phyloP scores from a whole-genome alignment of 2,113 vertebrate species.

The Caretta caretta region DNA sequence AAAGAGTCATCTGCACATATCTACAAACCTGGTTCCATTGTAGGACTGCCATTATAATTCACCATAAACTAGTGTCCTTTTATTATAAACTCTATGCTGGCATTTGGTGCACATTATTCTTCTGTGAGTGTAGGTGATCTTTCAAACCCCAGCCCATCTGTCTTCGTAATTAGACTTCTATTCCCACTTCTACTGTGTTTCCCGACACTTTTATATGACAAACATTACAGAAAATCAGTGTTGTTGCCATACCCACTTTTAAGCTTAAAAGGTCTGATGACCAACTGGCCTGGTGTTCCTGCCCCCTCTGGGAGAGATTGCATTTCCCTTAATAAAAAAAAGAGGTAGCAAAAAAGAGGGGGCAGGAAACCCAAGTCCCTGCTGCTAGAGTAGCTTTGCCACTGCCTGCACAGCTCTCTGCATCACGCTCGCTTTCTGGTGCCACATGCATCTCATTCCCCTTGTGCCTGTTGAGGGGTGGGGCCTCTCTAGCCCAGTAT shows the following conservation, averaged over 20 bases:
- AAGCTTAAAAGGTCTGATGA: too few species aligned
- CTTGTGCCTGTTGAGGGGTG: neutral
- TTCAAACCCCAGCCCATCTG: neutral
- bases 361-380: neutral
- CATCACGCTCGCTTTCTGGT: neutral
- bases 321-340: too few species aligned
- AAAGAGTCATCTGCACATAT: neutral
- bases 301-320: too few species aligned
- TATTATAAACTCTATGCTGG: neutral
- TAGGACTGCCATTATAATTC: neutral
- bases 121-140: neutral
- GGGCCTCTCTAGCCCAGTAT: neutral
- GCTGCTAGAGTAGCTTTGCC: neutral
- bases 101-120: neutral
- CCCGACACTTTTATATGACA: neutral
- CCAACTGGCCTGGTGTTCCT: too few species aligned
- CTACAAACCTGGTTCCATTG: neutral
- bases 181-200: neutral
- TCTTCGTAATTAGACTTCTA: neutral
- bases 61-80: neutral
- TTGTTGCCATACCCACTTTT: rapidly evolving
- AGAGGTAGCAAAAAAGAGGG: neutral
- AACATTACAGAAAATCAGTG: neutral
- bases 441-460: neutral
- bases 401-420: neutral